phyloP scores from a whole-genome alignment of 2,797 vertebrate genomes.

The Falco concolor region DNA sequence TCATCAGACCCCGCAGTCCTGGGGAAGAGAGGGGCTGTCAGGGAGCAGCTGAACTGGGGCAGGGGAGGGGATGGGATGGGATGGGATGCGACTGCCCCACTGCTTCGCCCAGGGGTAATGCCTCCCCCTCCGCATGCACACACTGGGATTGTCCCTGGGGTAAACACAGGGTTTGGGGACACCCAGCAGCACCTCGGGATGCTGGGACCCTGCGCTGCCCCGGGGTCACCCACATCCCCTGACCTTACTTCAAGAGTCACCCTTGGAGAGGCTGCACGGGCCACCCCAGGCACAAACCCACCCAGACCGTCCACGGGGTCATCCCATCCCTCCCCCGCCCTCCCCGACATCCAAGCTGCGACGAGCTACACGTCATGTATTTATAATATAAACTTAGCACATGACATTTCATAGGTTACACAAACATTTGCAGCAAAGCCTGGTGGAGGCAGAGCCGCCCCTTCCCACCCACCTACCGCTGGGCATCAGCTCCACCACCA shows the following conservation, averaged over 20 bases:
- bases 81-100: accelerated
- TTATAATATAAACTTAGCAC: not conserved
- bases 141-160: accelerated
- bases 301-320: accelerated
- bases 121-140: not conserved
- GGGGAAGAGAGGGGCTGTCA: not conserved
- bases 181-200: accelerated
- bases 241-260: not conserved
- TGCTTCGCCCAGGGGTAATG: not conserved
- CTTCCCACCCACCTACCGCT: constrained; percentile 70
- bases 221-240: not conserved
- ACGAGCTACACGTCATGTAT: not conserved
- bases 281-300: accelerated
- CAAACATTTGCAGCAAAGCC: not conserved
- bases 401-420: not conserved
- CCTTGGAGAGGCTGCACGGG: not conserved
- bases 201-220: not conserved
- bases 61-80: not conserved
- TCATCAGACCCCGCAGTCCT: constrained; percentile 90
- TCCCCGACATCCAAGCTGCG: accelerated
- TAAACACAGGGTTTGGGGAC: not conserved
- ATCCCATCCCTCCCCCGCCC: too few relatives aligned
- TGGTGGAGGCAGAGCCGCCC: accelerated
- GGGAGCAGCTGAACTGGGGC: accelerated
- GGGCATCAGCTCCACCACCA: constrained; percentile 92